These are phyloP conservation scores for Apodemia arnacis DNA, from an alignment of 2,888 invertebrate genomes.

Conservation along the genomic window DNA sequence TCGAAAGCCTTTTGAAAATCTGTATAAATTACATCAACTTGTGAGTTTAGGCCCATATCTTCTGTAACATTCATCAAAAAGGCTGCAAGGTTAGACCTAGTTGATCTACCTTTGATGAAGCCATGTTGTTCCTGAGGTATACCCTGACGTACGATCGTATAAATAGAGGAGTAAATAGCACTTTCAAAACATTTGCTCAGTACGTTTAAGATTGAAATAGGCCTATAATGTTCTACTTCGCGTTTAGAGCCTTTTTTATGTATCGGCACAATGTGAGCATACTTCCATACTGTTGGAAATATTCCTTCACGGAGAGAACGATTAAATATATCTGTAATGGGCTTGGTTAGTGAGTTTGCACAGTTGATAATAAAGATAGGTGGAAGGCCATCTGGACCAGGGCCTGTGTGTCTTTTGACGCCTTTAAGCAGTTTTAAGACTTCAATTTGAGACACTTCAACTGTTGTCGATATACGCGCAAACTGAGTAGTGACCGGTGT, in stretches of 20 bases:
- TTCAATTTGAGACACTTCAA: not conserved
- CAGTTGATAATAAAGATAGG: not conserved
- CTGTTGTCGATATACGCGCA: not conserved
- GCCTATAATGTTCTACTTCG: too few species aligned
- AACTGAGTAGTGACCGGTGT: not conserved
- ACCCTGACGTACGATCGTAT: too few species aligned
- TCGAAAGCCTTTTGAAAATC: too few species aligned
- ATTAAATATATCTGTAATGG: not conserved
- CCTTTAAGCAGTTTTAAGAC: not conserved
- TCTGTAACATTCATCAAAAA: too few species aligned
- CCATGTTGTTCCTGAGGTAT: too few species aligned
- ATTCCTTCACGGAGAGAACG: not conserved
- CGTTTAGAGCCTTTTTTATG: not conserved
- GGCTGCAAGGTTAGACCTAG: too few species aligned
- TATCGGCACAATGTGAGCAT: not conserved
- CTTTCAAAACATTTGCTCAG: too few species aligned
- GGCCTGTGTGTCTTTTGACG: not conserved
- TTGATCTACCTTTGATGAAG: too few species aligned
- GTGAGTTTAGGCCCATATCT: too few species aligned
- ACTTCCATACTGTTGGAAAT: not conserved
- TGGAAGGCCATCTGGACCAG: not conserved
- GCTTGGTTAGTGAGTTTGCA: not conserved
- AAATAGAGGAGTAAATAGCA: too few species aligned
- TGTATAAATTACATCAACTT: too few species aligned
- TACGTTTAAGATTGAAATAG: too few species aligned